Percentiles rank a stretch among this genome's conserved stretches.
These are phyloP conservation scores for Nephrotoma appendiculata DNA, from an alignment of 2,888 invertebrate species.

Conservation along the genomic window DNA sequence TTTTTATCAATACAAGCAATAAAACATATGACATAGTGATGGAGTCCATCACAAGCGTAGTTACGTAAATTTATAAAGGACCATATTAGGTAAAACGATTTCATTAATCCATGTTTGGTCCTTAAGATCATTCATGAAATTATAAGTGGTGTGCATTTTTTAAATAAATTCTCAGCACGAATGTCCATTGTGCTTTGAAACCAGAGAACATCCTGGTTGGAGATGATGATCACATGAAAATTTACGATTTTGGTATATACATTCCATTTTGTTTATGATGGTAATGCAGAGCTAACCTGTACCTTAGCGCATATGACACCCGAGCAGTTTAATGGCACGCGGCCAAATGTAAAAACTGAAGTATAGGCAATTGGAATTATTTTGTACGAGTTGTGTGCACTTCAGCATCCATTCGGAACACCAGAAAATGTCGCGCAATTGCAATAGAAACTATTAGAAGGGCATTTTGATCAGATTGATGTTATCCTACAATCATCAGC, in stretches of 20 bases:
- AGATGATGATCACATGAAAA: slow-evolving; percentile 9
- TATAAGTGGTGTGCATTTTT: slow-evolving; percentile 27
- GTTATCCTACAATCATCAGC: too few species aligned
- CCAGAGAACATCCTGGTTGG: slow-evolving; percentile 13
- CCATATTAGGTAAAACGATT: neutral
- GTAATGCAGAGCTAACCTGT: slow-evolving; percentile 23
- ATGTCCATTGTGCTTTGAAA: slow-evolving; percentile 14
- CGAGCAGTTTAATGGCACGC: slow-evolving; percentile 43
- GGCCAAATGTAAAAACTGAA: slow-evolving; percentile 48
- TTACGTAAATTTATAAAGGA: slow-evolving; percentile 19
- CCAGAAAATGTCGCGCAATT: neutral
- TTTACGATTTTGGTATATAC: slow-evolving; percentile 15
- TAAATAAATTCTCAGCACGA: slow-evolving; percentile 27
- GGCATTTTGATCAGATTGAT: neutral
- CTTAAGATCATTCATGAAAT: slow-evolving; percentile 25
- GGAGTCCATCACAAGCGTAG: slow-evolving; percentile 26
- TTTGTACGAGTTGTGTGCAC: slow-evolving; percentile 39
- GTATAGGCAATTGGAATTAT: slow-evolving; percentile 52
- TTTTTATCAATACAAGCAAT: slow-evolving; percentile 20
- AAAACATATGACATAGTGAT: slow-evolving; percentile 24
- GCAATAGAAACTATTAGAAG: neutral
- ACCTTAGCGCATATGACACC: slow-evolving; percentile 55
- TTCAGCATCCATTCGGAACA: slow-evolving; percentile 10
- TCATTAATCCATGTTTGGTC: neutral
- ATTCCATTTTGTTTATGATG: slow-evolving; percentile 13